Conservation (phyloP, 1,140 invertebrate genomes). For the Cyclina sinensis region DNA sequence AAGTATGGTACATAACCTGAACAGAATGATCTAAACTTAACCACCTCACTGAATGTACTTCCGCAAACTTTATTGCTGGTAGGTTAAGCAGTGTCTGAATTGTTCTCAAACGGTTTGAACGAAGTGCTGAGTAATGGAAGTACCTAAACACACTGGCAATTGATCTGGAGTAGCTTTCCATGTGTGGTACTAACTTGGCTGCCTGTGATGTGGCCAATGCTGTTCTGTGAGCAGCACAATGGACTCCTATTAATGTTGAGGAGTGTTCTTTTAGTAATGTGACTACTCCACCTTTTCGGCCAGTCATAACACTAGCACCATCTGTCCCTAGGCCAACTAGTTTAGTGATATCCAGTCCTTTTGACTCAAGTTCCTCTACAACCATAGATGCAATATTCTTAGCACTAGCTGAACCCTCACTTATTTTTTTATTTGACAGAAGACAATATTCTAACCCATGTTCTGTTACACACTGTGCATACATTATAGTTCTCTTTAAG, state of each 20-base stretch:
- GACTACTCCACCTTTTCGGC: constrained; percentile 28
- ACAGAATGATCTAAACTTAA: constrained; percentile 26
- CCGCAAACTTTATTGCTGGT: background rate
- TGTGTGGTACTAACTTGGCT: background rate
- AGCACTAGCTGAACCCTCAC: constrained; percentile 11
- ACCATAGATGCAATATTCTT: constrained; percentile 3
- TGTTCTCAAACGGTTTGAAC: background rate
- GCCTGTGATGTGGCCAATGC: constrained; percentile 20
- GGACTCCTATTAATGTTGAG: constrained; percentile 20
- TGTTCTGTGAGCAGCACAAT: constrained; percentile 60
- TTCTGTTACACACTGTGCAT: constrained; percentile 24
- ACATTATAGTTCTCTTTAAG: constrained; percentile 46
- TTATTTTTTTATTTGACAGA: constrained; percentile 25
- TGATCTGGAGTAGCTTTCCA: background rate
- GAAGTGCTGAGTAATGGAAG: constrained; percentile 21
- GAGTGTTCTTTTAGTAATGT: constrained; percentile 34
- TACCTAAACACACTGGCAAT: constrained; percentile 35
- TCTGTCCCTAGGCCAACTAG: constrained; percentile 42
- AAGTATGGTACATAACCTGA: background rate
- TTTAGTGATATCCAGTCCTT: constrained; percentile 27
- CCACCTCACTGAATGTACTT: constrained; percentile 50
- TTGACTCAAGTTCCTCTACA: background rate
- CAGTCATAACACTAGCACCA: constrained; percentile 54
- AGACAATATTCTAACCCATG: constrained; percentile 4
- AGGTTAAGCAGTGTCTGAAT: constrained; percentile 1